These are phyloP conservation scores for Drosophila mimica DNA, from an alignment of 2,888 invertebrate genomes.

Conservation along the genomic window DNA sequence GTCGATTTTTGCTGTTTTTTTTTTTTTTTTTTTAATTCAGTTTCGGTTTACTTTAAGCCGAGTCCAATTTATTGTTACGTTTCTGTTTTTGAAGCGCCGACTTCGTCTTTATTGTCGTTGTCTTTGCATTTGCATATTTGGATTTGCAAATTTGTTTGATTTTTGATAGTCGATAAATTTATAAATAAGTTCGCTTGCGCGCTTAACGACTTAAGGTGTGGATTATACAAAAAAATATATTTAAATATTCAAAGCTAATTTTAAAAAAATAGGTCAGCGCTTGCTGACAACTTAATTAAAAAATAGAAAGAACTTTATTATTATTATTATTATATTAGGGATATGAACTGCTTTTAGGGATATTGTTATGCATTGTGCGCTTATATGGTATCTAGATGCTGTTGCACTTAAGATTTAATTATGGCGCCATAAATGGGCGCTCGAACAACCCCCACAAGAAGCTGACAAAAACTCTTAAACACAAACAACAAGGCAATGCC, in stretches of 20 bases:
- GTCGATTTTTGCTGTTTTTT: slow-evolving; percentile 34
- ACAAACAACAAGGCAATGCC: slow-evolving; percentile 64
- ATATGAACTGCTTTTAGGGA: slow-evolving; percentile 31
- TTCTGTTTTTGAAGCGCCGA: slow-evolving; percentile 67
- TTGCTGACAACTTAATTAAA: slow-evolving; percentile 34
- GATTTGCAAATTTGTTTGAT: slow-evolving; percentile 69
- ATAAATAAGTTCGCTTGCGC: slow-evolving; percentile 61
- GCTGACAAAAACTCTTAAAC: slow-evolving; percentile 33
- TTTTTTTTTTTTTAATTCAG: slow-evolving; percentile 6
- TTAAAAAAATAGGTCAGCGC: slow-evolving; percentile 56
- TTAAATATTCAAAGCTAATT: not conserved
- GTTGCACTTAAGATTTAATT: slow-evolving; percentile 57
- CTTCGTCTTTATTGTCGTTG: slow-evolving; percentile 2
- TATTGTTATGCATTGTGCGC: slow-evolving; percentile 11
- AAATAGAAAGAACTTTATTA: not conserved
- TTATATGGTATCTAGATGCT: slow-evolving; percentile 20
- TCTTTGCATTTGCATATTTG: slow-evolving; percentile 72
- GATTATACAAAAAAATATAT: slow-evolving; percentile 29
- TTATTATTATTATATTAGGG: too few species aligned
- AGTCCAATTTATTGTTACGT: slow-evolving; percentile 36
- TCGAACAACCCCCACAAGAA: slow-evolving; percentile 10
- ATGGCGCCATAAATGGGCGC: slow-evolving; percentile 62
- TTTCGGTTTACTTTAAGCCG: slow-evolving; percentile 8
- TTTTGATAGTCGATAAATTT: slow-evolving; percentile 62
- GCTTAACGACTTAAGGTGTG: slow-evolving; percentile 57